These are phyloP conservation scores for Callaeas wilsoni DNA, from an alignment of 2,113 vertebrate genomes.

Conservation along the genomic window DNA sequence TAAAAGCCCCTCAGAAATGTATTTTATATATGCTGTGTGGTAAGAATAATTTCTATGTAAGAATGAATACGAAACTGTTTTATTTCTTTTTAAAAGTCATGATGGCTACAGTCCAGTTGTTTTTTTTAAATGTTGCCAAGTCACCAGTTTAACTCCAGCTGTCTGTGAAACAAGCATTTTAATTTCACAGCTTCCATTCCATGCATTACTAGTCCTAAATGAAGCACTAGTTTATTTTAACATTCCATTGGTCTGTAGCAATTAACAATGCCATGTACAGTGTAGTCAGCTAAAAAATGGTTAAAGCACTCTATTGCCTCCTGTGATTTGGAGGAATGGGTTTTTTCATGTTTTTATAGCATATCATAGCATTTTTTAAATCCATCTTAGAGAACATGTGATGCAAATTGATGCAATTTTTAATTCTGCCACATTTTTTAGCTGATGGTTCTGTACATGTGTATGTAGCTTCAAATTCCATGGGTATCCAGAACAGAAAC, in stretches of 20 bases:
- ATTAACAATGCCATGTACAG: conserved; percentile 74
- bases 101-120: neutral
- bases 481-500: conserved; percentile 63
- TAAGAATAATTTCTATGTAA: neutral
- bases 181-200: conserved; percentile 75
- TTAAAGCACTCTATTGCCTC: neutral
- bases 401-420: neutral
- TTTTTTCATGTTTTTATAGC: neutral
- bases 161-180: conserved; percentile 69
- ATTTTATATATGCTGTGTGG: neutral
- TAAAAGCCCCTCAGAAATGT: neutral
- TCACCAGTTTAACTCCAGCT: conserved; percentile 56
- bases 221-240: conserved; percentile 72
- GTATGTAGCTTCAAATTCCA: conserved; percentile 46
- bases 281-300: conserved; percentile 59
- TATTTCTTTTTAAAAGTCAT: neutral
- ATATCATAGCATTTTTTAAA: neutral
- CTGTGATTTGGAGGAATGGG: neutral
- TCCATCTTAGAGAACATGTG: neutral
- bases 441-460: conserved; percentile 30
- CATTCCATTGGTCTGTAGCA: conserved; percentile 75
- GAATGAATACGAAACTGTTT: neutral
- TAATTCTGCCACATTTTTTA: conserved; percentile 39
- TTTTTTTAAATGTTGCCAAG: neutral
- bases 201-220: conserved; percentile 73